These are phyloP conservation scores for Magallana gigas DNA, from an alignment of 1,140 invertebrate genomes.

Conservation along the genomic window DNA sequence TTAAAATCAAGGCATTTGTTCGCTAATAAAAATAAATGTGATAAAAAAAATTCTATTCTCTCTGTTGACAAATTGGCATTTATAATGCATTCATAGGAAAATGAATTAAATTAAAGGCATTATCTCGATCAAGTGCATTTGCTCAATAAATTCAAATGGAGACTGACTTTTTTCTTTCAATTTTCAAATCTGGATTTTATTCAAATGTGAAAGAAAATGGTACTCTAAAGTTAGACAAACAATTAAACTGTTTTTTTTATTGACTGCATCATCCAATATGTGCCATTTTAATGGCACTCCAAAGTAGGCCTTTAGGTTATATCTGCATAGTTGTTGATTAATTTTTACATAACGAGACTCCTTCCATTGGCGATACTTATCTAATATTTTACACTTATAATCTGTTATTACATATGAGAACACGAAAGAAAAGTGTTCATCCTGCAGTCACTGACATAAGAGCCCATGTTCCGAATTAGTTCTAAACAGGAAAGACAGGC, in stretches of 20 bases:
- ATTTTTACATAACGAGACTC: slow-evolving; percentile 19
- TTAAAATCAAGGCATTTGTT: neutral
- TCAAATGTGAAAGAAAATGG: slow-evolving; percentile 15
- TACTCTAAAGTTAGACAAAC: neutral
- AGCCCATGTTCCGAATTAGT: neutral
- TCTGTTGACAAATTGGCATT: slow-evolving; percentile 3
- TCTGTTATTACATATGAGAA: slow-evolving; percentile 28
- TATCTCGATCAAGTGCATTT: slow-evolving; percentile 4
- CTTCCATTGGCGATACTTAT: slow-evolving; percentile 24
- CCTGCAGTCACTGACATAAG: slow-evolving; percentile 21
- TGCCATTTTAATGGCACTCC: slow-evolving; percentile 2
- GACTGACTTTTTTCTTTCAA: neutral
- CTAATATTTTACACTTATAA: slow-evolving; percentile 35
- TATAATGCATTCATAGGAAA: neutral
- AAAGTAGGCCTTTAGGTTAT: slow-evolving; percentile 11
- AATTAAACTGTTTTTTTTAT: slow-evolving; percentile 1
- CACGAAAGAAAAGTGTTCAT: slow-evolving; percentile 9
- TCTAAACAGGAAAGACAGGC: neutral
- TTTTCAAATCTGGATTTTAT: neutral
- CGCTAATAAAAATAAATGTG: neutral
- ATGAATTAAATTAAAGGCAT: neutral
- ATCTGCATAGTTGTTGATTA: slow-evolving; percentile 14
- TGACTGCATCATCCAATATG: neutral
- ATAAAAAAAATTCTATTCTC: slow-evolving; percentile 3
- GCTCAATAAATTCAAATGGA: slow-evolving; percentile 15